Conservation (phyloP, 2,113 vertebrate genomes). For the Eolophus roseicapilla region DNA sequence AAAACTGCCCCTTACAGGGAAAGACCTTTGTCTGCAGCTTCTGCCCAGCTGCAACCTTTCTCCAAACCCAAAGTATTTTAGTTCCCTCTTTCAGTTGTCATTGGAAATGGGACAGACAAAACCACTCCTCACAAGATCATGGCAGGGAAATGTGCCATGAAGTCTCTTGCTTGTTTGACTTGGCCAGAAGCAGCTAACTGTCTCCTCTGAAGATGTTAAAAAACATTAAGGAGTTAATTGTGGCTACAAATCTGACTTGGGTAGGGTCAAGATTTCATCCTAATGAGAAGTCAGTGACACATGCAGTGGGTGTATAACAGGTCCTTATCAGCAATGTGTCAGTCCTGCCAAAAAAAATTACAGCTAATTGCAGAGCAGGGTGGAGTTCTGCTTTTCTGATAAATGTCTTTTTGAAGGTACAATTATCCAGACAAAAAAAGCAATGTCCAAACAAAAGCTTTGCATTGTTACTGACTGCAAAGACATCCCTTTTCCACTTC, state of each 20-base stretch:
- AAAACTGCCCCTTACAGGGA: not conserved
- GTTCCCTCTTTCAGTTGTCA: fast-evolving
- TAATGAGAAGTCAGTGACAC: not conserved
- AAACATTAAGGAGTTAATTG: not conserved
- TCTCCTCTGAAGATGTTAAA: not conserved
- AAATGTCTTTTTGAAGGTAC: not conserved
- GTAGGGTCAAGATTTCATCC: not conserved
- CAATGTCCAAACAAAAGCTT: not conserved
- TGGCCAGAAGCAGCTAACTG: not conserved
- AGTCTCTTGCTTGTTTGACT: not conserved
- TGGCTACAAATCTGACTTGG: not conserved
- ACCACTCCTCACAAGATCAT: fast-evolving
- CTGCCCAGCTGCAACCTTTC: not conserved
- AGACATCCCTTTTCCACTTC: not conserved
- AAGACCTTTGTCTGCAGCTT: not conserved
- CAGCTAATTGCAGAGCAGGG: not conserved
- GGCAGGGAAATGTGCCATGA: not conserved
- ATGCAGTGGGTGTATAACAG: not conserved
- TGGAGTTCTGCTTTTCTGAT: not conserved
- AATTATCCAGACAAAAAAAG: not conserved
- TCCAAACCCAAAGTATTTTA: fast-evolving
- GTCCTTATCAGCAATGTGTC: not conserved
- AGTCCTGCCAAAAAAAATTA: not conserved
- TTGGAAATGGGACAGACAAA: not conserved
- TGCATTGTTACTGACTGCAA: not conserved